Base-by-base conservation (phyloP, 2,113 vertebrate species). In the Myotis lucifugus region DNA sequence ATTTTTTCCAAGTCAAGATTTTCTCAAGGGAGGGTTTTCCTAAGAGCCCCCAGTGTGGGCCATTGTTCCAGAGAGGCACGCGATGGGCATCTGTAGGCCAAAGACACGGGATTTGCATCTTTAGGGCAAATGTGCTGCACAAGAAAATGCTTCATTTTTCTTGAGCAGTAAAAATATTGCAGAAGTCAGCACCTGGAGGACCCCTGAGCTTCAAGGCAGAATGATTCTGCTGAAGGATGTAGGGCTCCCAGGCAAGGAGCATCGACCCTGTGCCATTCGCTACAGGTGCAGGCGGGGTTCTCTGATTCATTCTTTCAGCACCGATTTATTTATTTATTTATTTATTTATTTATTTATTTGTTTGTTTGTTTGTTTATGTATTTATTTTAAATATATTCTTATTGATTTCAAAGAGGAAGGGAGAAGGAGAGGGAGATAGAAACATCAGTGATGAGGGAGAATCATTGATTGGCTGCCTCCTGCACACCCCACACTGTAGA, bases 121-220 rank as follows among this genome's bases (percentile, higher is more conserved):
- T 95, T 37, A 88, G 54, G 64, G n/a, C 29, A 69, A 93, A 74
- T 34, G 10, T 78, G 34, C 40, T 73, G 12, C 46, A 73, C 73
- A 69, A 74, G 54, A 76, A 94, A 84, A 92, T 90, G 69, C n/a
- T 79, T 85, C 9, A 6, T 64, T 90, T 95, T 91, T 34, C 17
- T 81, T 72, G 7, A 86, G 12, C 59, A 94, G 17, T 66, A 91
- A 94, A 69, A 61, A 48, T 91, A 76, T 1, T 61, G 42, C 46
- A 64, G 19, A 56, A 21, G 11, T 82, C 48, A 90, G 70, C 69
- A 79, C 8, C 29, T 3, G 40, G 66, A 88, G 40, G 72, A 77
- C 19, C 64, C 32, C 15, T 13, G 56, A 84, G 37, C 76, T 46
- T 34, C 40, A 48, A 23, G 64, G 81, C 13, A 34, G 17, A 25